A percentile compares a stretch with the other conserved stretches of the same genome.
Conservation (phyloP, 1,140 invertebrate genomes). For the Nylanderia fulva region DNA sequence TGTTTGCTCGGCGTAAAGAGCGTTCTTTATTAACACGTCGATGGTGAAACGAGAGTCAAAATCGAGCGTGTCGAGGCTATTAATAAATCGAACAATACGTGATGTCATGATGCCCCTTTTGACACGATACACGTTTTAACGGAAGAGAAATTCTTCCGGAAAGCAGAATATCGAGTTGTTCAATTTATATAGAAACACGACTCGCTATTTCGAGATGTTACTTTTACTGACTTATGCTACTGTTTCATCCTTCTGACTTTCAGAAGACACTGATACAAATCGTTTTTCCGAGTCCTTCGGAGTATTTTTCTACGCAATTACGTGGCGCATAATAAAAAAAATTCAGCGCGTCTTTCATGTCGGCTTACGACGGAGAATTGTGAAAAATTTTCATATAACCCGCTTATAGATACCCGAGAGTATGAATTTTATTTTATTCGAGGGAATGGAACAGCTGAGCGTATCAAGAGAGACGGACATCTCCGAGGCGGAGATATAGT, state of each 20-base stretch:
- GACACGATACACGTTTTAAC: background rate
- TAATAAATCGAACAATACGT: background rate
- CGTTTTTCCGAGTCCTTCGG: background rate
- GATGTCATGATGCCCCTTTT: background rate
- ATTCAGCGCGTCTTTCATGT: background rate
- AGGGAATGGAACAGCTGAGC: background rate
- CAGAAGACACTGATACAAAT: background rate
- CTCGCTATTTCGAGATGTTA: background rate
- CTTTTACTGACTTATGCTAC: background rate
- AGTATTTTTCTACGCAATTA: conserved; percentile 10
- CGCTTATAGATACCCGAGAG: background rate
- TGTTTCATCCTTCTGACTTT: background rate
- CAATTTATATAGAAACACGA: background rate
- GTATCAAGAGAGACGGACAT: background rate
- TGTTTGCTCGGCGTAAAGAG: background rate
- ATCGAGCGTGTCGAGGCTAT: background rate
- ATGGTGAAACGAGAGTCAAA: background rate
- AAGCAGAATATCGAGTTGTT: background rate
- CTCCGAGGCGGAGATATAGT: background rate
- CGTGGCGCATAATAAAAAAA: background rate
- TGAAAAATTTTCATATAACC: conserved; percentile 34
- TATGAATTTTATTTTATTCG: conserved; percentile 3
- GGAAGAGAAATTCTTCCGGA: background rate
- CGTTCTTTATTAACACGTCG: background rate
- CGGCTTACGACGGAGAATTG: background rate